Percentiles rank a stretch among this genome's conserved stretches.
Conservation (phyloP, 2,113 vertebrate species). For the Oncorhynchus gorbuscha region DNA sequence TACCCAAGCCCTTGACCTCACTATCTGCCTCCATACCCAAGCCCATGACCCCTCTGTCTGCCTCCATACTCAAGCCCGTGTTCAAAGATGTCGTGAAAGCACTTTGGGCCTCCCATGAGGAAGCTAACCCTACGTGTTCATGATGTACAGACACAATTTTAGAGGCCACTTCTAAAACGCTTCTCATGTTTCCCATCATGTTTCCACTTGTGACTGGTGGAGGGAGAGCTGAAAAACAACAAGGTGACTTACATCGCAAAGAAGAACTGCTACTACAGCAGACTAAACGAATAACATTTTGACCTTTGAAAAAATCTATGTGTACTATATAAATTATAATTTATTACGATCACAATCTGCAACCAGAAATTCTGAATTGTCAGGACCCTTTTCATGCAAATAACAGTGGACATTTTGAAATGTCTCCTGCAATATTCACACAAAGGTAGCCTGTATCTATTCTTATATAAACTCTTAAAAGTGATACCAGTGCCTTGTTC, state of each 20-base stretch:
- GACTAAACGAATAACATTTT: neutral
- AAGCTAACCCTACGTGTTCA: constrained; percentile 20
- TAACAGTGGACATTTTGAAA: neutral
- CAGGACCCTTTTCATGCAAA: neutral
- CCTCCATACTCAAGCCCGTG: neutral
- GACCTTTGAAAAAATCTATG: neutral
- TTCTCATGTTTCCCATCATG: constrained; percentile 39
- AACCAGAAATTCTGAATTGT: too few relatives aligned
- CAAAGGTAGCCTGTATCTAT: neutral
- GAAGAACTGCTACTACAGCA: neutral
- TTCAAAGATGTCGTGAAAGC: constrained; percentile 40
- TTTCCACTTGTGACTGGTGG: constrained; percentile 3
- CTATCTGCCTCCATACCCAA: too few relatives aligned
- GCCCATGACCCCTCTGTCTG: too few relatives aligned
- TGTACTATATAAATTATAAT: neutral
- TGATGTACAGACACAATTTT: constrained; percentile 16
- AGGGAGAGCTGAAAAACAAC: constrained; percentile 6
- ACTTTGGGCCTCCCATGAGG: constrained; percentile 31
- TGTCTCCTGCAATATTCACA: neutral
- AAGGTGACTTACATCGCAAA: constrained; percentile 7
- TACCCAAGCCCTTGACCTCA: too few relatives aligned
- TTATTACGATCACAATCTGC: neutral
- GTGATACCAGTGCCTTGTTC: constrained; percentile 20
- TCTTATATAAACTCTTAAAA: neutral
- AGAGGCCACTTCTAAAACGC: constrained; percentile 29